A percentile compares a stretch with the other conserved stretches of the same genome.
phyloP scores from a whole-genome alignment of 1,140 invertebrate species.

The Drosophila lacteicornis region DNA sequence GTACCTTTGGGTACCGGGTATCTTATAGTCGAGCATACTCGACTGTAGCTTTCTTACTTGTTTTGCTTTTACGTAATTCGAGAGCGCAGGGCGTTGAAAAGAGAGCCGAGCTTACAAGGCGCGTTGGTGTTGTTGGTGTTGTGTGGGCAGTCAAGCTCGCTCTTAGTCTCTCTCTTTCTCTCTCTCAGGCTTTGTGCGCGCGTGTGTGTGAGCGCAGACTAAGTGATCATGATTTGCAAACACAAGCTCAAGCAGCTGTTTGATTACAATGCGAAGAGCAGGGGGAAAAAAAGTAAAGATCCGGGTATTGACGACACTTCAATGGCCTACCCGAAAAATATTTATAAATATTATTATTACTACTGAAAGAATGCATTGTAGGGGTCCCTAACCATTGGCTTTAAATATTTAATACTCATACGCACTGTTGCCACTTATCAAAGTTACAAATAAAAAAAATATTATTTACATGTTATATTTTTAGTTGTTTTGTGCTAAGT shows the following conservation, averaged over 20 bases:
- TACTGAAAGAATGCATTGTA: too few relatives aligned
- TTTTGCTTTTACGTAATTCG: slow-evolving; percentile 63
- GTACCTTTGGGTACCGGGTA: neutral
- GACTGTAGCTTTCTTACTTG: neutral
- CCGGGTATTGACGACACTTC: neutral
- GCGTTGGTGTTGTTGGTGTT: slow-evolving; percentile 28
- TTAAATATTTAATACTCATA: neutral
- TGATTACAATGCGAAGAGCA: slow-evolving; percentile 39
- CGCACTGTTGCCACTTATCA: neutral
- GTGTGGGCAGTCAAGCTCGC: slow-evolving; percentile 35
- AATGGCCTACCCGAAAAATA: slow-evolving; percentile 13
- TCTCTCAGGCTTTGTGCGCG: slow-evolving; percentile 5
- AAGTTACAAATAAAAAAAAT: neutral
- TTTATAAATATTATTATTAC: too few relatives aligned
- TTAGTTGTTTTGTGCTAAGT: too few relatives aligned
- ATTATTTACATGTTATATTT: too few relatives aligned
- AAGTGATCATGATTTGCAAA: slow-evolving; percentile 65
- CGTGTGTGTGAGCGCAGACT: slow-evolving; percentile 4
- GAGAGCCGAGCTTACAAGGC: slow-evolving; percentile 52
- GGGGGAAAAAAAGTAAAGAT: neutral
- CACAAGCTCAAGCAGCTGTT: slow-evolving; percentile 68
- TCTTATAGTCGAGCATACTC: neutral
- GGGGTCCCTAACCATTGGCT: too few relatives aligned
- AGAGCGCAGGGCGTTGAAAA: slow-evolving; percentile 22
- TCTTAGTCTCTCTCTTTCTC: slow-evolving; percentile 2